phyloP scores from a whole-genome alignment of 2,888 invertebrate species.

The Heteropelma amictum region DNA sequence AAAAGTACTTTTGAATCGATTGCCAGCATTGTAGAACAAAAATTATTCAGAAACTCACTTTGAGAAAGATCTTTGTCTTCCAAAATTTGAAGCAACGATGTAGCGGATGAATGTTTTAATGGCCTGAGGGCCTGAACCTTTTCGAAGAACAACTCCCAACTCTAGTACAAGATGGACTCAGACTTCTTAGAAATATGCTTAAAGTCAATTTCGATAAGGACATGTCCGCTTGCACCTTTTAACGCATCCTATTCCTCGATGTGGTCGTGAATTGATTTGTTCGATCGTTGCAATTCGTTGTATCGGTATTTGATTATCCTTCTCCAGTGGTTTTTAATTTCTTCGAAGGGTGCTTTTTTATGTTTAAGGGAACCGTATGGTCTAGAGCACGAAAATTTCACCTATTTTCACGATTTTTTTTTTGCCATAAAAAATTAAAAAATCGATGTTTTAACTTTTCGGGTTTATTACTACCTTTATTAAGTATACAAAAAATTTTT shows the following conservation, averaged over 20 bases:
- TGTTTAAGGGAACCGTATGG: too few species aligned
- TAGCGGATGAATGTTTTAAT: neutral
- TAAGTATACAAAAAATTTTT: too few species aligned
- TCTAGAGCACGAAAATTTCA: too few species aligned
- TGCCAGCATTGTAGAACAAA: neutral
- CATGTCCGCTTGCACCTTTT: neutral
- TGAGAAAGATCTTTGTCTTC: neutral
- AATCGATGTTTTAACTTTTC: too few species aligned
- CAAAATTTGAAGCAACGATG: neutral
- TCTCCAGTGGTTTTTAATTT: conserved; percentile 31
- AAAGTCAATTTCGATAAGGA: conserved; percentile 4
- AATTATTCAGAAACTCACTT: neutral
- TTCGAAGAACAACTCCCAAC: neutral
- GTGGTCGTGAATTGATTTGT: conserved; percentile 10
- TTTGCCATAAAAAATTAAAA: too few species aligned
- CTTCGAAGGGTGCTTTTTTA: conserved; percentile 30
- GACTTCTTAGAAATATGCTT: neutral
- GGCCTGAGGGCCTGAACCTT: neutral
- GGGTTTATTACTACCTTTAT: too few species aligned
- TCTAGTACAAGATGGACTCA: neutral
- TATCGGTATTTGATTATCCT: conserved; percentile 25
- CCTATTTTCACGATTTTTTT: too few species aligned
- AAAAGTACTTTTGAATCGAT: neutral
- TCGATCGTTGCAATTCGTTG: conserved; percentile 15
- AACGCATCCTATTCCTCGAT: neutral